A percentile compares a stretch with the other conserved stretches of the same genome.
Conservation (phyloP, 2,113 vertebrate genomes). For the Pampusana beccarii region DNA sequence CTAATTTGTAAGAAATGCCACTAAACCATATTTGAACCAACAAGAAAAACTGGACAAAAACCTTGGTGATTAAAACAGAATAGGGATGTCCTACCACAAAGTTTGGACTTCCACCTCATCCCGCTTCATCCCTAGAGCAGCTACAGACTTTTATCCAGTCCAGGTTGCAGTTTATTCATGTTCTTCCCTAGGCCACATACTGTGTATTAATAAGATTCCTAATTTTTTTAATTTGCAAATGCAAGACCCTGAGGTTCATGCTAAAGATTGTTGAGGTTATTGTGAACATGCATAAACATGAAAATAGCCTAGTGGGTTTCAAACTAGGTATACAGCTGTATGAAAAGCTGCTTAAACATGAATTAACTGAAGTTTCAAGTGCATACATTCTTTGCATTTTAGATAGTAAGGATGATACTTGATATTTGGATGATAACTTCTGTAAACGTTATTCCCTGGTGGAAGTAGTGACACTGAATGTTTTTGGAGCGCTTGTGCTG, state of each 20-base stretch:
- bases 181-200: background rate
- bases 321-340: background rate
- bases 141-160: background rate
- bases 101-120: background rate
- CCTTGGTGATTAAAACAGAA: background rate
- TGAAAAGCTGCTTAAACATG: background rate
- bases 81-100: background rate
- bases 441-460: background rate
- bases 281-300: accelerated
- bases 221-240: background rate
- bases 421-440: background rate
- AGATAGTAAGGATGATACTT: background rate
- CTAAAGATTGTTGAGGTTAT: background rate
- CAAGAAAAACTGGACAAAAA: background rate
- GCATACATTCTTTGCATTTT: background rate
- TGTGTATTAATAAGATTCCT: background rate
- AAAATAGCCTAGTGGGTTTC: background rate
- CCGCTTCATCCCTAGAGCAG: background rate
- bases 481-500: background rate
- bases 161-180: background rate
- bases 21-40: background rate
- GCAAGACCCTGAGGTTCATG: background rate
- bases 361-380: background rate
- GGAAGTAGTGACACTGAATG: background rate
- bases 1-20: background rate